Conservation (phyloP, 2,888 invertebrate species). For the Apodemia hepburni region DNA sequence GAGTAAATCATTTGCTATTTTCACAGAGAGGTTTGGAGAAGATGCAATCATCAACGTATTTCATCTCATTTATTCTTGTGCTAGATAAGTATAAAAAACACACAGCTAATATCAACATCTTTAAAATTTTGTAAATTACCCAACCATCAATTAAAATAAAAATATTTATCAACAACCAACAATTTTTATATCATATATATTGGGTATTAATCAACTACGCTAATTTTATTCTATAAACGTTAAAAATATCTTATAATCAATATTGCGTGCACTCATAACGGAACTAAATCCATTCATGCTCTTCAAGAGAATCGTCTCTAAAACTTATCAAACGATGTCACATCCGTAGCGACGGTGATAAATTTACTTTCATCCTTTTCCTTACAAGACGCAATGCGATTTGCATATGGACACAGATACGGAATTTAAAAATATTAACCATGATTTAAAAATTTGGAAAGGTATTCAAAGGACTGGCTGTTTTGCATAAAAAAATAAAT, state of each 20-base stretch:
- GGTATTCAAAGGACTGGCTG: conserved; percentile 25
- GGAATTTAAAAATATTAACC: background rate
- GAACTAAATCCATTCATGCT: conserved; percentile 65
- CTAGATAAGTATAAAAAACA: no score
- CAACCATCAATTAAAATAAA: no score
- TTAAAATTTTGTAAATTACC: no score
- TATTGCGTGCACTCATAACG: conserved; percentile 52
- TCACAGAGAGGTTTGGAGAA: no score
- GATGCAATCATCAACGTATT: no score
- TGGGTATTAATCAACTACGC: background rate
- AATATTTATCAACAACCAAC: no score
- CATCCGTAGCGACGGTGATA: conserved; percentile 67
- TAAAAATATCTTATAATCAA: conserved; percentile 42
- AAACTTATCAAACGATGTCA: conserved; percentile 54
- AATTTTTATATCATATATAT: background rate
- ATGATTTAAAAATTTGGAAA: conserved; percentile 21
- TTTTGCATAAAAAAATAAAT: conserved; percentile 30
- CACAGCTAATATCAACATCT: no score
- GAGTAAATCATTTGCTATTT: no score
- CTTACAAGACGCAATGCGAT: conserved; percentile 47
- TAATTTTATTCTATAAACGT: background rate
- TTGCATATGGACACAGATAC: conserved; percentile 37
- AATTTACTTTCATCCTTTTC: conserved; percentile 77
- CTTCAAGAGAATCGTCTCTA: conserved; percentile 57
- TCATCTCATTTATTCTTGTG: no score